These are phyloP conservation scores for Agapornis canus DNA, from an alignment of 2,797 vertebrate species.

Conservation along the genomic window DNA sequence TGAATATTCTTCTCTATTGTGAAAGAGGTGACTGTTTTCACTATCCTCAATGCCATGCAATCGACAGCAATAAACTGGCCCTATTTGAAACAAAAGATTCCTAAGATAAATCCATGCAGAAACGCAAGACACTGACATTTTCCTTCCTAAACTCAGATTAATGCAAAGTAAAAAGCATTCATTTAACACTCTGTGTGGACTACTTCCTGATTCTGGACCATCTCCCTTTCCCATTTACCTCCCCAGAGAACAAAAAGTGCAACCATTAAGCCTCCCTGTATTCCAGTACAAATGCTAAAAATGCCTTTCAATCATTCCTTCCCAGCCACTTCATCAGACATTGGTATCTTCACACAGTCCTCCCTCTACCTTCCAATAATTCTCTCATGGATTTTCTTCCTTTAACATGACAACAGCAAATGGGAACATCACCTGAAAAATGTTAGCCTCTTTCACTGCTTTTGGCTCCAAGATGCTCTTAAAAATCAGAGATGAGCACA, in stretches of 20 bases:
- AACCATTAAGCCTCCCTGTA: background rate
- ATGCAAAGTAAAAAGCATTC: background rate
- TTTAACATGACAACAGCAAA: background rate
- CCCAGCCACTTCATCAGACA: background rate
- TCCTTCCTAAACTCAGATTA: background rate
- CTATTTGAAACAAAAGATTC: background rate
- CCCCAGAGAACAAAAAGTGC: background rate
- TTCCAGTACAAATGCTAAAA: conserved; percentile 8
- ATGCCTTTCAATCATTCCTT: background rate
- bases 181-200: background rate
- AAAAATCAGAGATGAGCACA: background rate
- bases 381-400: background rate
- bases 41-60: background rate
- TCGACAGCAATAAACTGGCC: background rate
- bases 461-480: background rate
- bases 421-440: background rate
- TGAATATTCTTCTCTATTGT: background rate
- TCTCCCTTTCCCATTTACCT: background rate
- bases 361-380: background rate
- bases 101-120: background rate
- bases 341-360: background rate
- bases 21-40: background rate
- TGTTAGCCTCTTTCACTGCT: background rate
- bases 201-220: background rate
- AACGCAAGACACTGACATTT: background rate